phyloP scores from a whole-genome alignment of 2,888 invertebrate species.

The Xestia ashworthii region DNA sequence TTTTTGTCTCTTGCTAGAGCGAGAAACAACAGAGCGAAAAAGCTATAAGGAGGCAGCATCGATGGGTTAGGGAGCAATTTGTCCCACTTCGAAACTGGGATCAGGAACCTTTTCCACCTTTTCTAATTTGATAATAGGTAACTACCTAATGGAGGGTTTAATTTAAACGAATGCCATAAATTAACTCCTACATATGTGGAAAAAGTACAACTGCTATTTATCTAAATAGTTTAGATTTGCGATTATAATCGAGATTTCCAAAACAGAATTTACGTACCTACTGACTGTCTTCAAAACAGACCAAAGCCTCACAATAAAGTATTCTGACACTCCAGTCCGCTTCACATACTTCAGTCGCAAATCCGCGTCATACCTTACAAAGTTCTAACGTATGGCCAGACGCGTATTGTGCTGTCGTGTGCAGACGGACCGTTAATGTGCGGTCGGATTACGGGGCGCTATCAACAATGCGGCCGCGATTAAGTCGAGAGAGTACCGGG shows the following conservation, averaged over 20 bases:
- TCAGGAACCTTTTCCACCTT: too few species aligned
- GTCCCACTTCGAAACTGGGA: too few species aligned
- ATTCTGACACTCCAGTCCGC: background rate
- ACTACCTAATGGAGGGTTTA: too few species aligned
- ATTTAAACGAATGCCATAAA: too few species aligned
- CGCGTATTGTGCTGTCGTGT: constrained; percentile 78
- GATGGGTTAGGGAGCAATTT: too few species aligned
- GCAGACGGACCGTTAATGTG: constrained; percentile 79
- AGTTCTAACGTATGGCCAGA: constrained; percentile 72
- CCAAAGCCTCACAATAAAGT: constrained; percentile 6
- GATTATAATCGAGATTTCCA: background rate
- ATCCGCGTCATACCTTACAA: constrained; percentile 66
- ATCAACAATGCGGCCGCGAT: constrained; percentile 72
- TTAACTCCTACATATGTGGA: background rate
- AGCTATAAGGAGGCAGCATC: too few species aligned
- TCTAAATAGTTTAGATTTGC: background rate
- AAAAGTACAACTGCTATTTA: background rate
- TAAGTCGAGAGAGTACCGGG: constrained; percentile 64
- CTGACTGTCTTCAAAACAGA: background rate
- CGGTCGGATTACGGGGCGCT: constrained; percentile 74
- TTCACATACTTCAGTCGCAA: constrained; percentile 62
- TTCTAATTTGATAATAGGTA: too few species aligned
- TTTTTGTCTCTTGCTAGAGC: too few species aligned
- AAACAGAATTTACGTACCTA: background rate
- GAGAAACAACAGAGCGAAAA: too few species aligned